Conservation (phyloP, 1,140 invertebrate genomes). For the Luehdorfia chinensis region DNA sequence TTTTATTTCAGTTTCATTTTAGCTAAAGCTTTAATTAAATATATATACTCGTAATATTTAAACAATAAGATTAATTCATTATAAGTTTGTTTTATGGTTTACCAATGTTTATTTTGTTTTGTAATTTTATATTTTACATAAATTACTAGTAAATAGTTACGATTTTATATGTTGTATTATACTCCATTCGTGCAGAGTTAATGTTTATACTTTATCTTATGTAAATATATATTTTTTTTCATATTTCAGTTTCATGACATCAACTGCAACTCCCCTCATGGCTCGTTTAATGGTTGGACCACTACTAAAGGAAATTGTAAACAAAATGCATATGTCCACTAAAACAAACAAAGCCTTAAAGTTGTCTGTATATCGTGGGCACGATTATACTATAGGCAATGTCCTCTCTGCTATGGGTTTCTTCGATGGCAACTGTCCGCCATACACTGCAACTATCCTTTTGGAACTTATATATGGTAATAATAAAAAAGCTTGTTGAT, state of each 20-base stretch:
- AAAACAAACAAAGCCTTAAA: conserved; percentile 71
- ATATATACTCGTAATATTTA: too few relatives aligned
- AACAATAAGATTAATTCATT: too few relatives aligned
- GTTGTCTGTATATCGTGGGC: conserved; percentile 86
- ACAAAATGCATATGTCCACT: conserved; percentile 76
- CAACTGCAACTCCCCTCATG: conserved; percentile 74
- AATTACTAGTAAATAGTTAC: too few relatives aligned
- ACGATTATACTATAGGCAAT: conserved; percentile 90
- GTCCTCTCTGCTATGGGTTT: conserved; percentile 85
- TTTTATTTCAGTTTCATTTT: neutral
- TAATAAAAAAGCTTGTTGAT: too few relatives aligned
- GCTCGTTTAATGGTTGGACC: conserved; percentile 80
- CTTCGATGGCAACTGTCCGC: conserved; percentile 85
- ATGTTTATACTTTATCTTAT: too few relatives aligned
- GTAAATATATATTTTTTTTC: too few relatives aligned
- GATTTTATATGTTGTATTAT: too few relatives aligned
- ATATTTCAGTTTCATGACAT: conserved; percentile 68
- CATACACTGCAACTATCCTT: conserved; percentile 84
- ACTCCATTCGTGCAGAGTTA: too few relatives aligned
- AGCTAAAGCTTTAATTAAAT: neutral
- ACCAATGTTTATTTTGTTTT: too few relatives aligned
- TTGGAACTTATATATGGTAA: conserved; percentile 81
- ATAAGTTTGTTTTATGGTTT: too few relatives aligned
- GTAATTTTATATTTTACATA: too few relatives aligned
- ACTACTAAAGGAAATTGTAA: conserved; percentile 81